Percentiles rank a stretch among this genome's conserved stretches.
Conservation (phyloP, 2,113 vertebrate genomes). For the Bubo bubo region DNA sequence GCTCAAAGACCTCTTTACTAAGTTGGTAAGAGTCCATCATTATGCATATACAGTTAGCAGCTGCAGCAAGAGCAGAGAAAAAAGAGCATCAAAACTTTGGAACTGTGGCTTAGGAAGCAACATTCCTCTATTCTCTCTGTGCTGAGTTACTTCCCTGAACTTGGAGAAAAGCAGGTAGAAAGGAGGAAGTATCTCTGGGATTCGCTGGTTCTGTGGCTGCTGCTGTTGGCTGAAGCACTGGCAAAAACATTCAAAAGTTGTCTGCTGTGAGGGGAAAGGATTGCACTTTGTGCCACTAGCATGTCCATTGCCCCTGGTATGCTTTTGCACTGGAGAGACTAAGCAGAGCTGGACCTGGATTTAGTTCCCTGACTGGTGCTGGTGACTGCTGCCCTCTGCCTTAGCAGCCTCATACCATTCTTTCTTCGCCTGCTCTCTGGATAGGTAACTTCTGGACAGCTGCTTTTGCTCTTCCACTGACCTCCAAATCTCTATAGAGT, state of each 20-base stretch:
- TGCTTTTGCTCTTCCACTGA: neutral
- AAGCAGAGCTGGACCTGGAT: neutral
- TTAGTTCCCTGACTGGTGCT: neutral
- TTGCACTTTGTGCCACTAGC: neutral
- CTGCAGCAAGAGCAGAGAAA: neutral
- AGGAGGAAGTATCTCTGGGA: neutral
- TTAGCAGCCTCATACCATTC: neutral
- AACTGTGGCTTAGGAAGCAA: neutral
- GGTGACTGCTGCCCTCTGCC: neutral
- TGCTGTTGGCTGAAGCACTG: neutral
- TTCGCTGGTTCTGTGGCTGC: neutral
- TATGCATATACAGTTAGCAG: neutral
- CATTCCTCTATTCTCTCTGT: neutral
- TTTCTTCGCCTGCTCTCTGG: fast-evolving
- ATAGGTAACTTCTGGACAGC: neutral
- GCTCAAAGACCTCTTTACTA: neutral
- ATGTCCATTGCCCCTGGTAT: neutral
- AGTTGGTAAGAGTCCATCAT: neutral
- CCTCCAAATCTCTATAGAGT: neutral
- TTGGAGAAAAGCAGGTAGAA: neutral
- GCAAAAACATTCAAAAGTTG: neutral
- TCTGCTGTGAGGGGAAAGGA: neutral
- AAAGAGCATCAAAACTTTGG: neutral
- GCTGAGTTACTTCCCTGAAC: neutral
- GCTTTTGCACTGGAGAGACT: neutral